Conservation (phyloP, 2,113 vertebrate genomes). For the Alligator mississippiensis region DNA sequence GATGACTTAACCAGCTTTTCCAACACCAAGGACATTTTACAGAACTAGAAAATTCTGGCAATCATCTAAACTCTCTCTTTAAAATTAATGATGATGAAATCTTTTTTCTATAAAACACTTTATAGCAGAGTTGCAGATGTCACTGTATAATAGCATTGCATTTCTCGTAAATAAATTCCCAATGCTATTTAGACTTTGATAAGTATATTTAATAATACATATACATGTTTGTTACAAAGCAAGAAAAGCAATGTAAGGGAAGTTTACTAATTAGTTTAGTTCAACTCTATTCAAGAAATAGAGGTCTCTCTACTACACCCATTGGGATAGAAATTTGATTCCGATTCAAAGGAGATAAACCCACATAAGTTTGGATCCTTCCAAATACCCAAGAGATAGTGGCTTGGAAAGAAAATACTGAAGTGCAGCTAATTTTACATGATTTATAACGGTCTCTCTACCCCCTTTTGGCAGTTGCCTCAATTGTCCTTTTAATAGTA, state of each 20-base stretch:
- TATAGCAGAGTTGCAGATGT: not conserved
- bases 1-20: not conserved
- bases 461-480: too few relatives aligned
- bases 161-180: slow-evolving; percentile 13
- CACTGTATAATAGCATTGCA: not conserved
- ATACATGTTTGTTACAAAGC: not conserved
- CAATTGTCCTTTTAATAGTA: too few relatives aligned
- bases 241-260: slow-evolving; percentile 11
- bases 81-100: slow-evolving; percentile 16
- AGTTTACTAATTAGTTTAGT: slow-evolving; percentile 9
- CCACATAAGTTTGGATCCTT: not conserved
- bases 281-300: slow-evolving; percentile 7
- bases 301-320: not conserved
- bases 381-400: not conserved
- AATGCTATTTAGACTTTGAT: not conserved
- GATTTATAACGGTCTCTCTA: not conserved
- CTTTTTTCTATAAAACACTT: slow-evolving; percentile 4
- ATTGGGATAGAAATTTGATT: not conserved
- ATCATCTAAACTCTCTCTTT: slow-evolving; percentile 10
- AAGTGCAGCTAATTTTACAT: accelerated
- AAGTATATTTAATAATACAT: not conserved
- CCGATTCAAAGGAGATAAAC: not conserved
- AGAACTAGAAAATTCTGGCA: not conserved
- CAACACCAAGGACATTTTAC: not conserved
- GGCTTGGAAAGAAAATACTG: not conserved